Evolutionary conservation across 2,888 invertebrate species (phyloP).

Genomic region (Trichogramma evanescens): DNA sequence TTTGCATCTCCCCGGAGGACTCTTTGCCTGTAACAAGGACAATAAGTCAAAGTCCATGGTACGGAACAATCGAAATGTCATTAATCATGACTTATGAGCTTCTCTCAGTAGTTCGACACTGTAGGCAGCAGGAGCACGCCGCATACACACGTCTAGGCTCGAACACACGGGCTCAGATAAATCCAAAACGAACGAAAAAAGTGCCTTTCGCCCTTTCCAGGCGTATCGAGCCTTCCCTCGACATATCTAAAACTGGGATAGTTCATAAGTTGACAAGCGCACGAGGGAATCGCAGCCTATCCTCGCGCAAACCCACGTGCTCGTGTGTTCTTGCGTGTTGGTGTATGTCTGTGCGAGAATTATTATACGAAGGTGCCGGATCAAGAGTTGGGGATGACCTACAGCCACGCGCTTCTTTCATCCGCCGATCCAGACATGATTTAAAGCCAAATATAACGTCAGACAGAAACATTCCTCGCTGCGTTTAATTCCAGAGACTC

Average conservation of each 20-base stretch:
- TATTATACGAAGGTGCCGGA: no score
- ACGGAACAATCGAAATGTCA: constrained; percentile 20
- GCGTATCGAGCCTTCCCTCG: no score
- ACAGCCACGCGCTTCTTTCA: constrained; percentile 22
- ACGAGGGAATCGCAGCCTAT: no score
- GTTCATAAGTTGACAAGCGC: no score
- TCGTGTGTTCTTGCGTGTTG: no score
- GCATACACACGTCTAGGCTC: not conserved
- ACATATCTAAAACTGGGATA: no score
- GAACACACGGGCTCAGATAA: not conserved
- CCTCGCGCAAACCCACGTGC: no score
- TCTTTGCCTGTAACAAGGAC: constrained; percentile 6
- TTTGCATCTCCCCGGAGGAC: not conserved
- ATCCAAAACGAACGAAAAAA: not conserved
- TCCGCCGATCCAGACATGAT: constrained; percentile 46
- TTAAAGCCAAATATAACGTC: constrained; percentile 49
- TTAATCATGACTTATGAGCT: constrained; percentile 19
- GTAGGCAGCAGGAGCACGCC: not conserved
- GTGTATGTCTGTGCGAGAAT: no score
- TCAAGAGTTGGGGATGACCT: not conserved
- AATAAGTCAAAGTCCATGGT: constrained; percentile 14
- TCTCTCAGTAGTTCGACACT: not conserved
- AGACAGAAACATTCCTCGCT: constrained; percentile 40
- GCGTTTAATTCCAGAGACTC: constrained; percentile 15
- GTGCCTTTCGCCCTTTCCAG: no score